phyloP scores from a whole-genome alignment of 2,888 invertebrate species.

The Caenorhabditis sp. region DNA sequence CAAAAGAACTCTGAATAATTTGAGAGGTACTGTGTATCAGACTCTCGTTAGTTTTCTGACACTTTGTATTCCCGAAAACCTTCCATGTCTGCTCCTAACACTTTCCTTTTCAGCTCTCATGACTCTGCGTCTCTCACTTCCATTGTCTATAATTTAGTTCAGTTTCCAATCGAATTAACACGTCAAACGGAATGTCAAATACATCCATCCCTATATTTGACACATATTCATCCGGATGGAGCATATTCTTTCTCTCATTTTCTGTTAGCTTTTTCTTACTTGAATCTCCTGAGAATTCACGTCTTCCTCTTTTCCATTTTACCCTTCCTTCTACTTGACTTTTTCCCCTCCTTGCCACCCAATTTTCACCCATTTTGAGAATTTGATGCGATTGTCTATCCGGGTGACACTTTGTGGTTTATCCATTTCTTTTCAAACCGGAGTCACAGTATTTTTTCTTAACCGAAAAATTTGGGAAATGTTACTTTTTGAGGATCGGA shows the following conservation, averaged over 20 bases:
- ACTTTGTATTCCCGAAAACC: not conserved
- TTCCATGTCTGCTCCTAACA: not conserved
- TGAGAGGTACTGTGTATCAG: too few species aligned
- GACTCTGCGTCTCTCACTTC: slow-evolving; percentile 3
- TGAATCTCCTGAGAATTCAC: slow-evolving; percentile 53
- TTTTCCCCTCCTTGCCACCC: slow-evolving; percentile 8
- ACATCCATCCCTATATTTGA: slow-evolving; percentile 29
- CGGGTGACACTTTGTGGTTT: not conserved
- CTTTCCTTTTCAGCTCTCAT: not conserved
- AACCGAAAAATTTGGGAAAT: too few species aligned
- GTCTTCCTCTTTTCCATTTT: slow-evolving; percentile 6
- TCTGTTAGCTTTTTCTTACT: slow-evolving; percentile 17
- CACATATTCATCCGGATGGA: slow-evolving; percentile 21
- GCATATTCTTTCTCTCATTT: slow-evolving; percentile 13
- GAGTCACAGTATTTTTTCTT: not conserved
- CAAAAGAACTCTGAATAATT: too few species aligned
- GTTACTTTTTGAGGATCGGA: not conserved
- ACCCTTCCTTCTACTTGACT: not conserved
- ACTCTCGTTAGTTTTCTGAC: too few species aligned
- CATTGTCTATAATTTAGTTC: slow-evolving; percentile 2
- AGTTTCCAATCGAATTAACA: slow-evolving; percentile 57
- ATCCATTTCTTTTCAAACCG: not conserved
- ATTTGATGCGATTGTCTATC: slow-evolving; percentile 11
- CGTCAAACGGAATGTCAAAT: slow-evolving; percentile 57
- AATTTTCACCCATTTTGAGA: slow-evolving; percentile 16